phyloP scores from a whole-genome alignment of 2,113 vertebrate genomes.

The Vidua macroura region DNA sequence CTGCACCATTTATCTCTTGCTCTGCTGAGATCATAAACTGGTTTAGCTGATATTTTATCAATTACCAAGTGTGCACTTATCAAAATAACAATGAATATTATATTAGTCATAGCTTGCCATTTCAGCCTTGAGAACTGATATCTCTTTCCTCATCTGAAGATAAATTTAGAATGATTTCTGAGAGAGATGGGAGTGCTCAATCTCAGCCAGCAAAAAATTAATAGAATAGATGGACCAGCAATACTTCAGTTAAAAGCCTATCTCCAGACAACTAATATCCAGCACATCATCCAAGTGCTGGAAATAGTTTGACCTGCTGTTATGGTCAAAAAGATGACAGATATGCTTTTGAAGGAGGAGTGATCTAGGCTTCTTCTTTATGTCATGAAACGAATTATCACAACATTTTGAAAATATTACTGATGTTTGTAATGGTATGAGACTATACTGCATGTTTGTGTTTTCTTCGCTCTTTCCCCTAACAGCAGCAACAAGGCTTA shows the following conservation, averaged over 20 bases:
- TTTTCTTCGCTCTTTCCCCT: background rate
- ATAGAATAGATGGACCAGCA: background rate
- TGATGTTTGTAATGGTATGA: background rate
- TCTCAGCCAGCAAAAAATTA: conserved; percentile 7
- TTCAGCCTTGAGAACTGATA: background rate
- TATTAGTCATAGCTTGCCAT: conserved; percentile 9
- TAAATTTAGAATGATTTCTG: conserved; percentile 23
- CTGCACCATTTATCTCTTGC: background rate
- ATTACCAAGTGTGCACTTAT: conserved; percentile 35
- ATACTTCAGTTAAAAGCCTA: background rate
- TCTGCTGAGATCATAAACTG: background rate
- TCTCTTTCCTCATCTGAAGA: conserved; percentile 15
- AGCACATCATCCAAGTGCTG: background rate
- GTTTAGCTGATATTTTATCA: conserved; percentile 16
- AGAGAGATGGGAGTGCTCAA: background rate
- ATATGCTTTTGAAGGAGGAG: background rate
- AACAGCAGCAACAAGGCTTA: background rate
- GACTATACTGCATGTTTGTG: background rate
- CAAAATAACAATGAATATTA: conserved; percentile 44
- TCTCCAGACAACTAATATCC: background rate
- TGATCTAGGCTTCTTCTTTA: background rate
- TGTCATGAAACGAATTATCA: background rate
- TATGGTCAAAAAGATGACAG: background rate
- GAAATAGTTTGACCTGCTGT: background rate
- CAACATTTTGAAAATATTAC: conserved; percentile 14